phyloP scores from a whole-genome alignment of 92 coral and sea anemone genomes.

The Siderastrea radians region DNA sequence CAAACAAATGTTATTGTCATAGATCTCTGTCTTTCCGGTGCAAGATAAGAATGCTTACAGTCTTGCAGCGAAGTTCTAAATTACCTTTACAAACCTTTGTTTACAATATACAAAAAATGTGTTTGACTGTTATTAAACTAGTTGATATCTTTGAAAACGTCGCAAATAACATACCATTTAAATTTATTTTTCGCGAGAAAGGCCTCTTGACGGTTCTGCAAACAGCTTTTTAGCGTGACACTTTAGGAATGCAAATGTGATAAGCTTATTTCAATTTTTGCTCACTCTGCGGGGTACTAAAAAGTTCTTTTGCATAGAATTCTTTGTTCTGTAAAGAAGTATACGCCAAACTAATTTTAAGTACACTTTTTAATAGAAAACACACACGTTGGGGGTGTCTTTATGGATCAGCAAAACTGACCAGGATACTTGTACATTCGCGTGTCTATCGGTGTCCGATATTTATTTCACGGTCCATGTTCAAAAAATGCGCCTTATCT shows the following conservation, averaged over 20 bases:
- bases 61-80: background rate
- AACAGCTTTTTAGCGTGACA: slow-evolving; percentile 28
- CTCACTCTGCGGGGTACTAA: background rate
- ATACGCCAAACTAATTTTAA: background rate
- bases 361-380: background rate
- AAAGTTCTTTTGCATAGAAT: background rate
- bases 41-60: background rate
- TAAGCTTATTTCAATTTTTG: background rate
- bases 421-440: too few species aligned
- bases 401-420: too few species aligned
- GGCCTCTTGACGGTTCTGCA: background rate
- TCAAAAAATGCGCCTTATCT: background rate
- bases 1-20: slow-evolving; percentile 41
- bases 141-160: background rate
- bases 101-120: slow-evolving; percentile 16
- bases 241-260: slow-evolving; percentile 39
- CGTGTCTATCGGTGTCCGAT: too few species aligned
- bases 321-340: background rate
- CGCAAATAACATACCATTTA: background rate
- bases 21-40: slow-evolving; percentile 24
- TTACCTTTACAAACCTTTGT: slow-evolving; percentile 12
- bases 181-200: background rate
- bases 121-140: background rate
- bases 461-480: background rate
- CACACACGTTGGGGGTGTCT: too few species aligned